Base-by-base conservation (phyloP, 1,140 invertebrate species). In the Meloidogyne floridensis region DNA sequence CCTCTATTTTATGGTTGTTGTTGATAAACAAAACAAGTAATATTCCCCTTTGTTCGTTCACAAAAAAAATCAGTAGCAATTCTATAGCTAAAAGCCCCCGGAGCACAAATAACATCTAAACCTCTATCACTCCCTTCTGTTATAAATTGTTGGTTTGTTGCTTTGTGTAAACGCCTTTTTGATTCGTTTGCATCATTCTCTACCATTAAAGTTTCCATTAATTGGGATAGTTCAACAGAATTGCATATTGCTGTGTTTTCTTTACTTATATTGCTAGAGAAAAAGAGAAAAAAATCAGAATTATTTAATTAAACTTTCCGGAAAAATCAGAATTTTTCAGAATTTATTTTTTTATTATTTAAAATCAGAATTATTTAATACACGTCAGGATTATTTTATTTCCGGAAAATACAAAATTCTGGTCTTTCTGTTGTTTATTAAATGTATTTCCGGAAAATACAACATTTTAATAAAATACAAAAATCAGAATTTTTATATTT, bases 61-160 rank as follows among this genome's bases (percentile, higher is more conserved):
- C 86, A 87, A 77, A 85, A 87, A 70, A 89, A 79, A 59, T 87
- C 87, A 6, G 86, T 87, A 13, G 86, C 87, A 59, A 87, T 87
- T 54, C 86, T 59, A 80, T 89, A 87, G 80, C 80, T 83, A 86
- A 87, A 84, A 43, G 76, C 54, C 53, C 54, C 70, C 8, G 81
- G 73, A 8, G 86, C 86, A 53, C 86, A 87, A 72, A 87, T 89
- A 75, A 87, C 86, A 75, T 87, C 86, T 53, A 89, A 75, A 43
- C 82, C 82, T 42, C 78, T 77, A 65, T 72, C 73, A 65, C 53
- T 70, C 59, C 83, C 79, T 43, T n/a, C 72, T 42, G 80, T 77
- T 20, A 54, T 65, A 47, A 87, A 82, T 69, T 84, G 54, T 72
- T 81, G 78, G 51, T 86, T 87, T 18, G 86, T 86, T 47, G 80